A percentile compares a stretch with the other conserved stretches of the same genome.
Conservation (phyloP, 2,888 invertebrate species). For the Amorpha juglandis region DNA sequence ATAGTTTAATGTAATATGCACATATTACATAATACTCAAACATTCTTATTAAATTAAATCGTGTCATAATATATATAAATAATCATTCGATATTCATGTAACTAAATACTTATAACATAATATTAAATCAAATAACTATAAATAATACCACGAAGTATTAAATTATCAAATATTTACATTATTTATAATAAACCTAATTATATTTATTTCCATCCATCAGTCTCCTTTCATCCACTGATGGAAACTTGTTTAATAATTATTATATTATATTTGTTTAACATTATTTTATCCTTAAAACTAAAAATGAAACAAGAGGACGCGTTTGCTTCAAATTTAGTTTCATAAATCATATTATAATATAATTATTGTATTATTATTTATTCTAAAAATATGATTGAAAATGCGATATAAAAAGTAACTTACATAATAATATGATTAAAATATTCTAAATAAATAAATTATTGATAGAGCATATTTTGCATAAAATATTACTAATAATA, state of each 20-base stretch:
- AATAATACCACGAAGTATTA: background rate
- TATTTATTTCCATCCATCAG: too few species aligned
- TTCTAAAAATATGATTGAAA: slow-evolving; percentile 57
- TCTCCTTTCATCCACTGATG: too few species aligned
- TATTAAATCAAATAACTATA: background rate
- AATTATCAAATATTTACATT: background rate
- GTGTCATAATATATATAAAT: background rate
- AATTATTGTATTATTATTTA: background rate
- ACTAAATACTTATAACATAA: background rate
- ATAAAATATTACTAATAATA: slow-evolving; percentile 8
- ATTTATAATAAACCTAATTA: background rate
- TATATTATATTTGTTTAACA: slow-evolving; percentile 1
- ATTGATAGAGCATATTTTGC: background rate
- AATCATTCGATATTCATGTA: slow-evolving; percentile 7
- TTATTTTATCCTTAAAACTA: slow-evolving; percentile 35
- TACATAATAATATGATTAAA: background rate
- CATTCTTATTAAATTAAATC: background rate
- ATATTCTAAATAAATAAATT: background rate
- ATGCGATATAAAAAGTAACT: slow-evolving; percentile 63
- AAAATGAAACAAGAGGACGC: slow-evolving; percentile 78
- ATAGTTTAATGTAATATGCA: slow-evolving; percentile 54
- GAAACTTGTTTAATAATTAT: too few species aligned
- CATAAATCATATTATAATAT: slow-evolving; percentile 20
- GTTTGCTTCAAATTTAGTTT: slow-evolving; percentile 65
- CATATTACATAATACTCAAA: slow-evolving; percentile 46